Evolutionary conservation across 2,888 invertebrate genomes (phyloP), one percentile per base, ranked within the genome.

Genomic region (Drosophila anceps): DNA sequence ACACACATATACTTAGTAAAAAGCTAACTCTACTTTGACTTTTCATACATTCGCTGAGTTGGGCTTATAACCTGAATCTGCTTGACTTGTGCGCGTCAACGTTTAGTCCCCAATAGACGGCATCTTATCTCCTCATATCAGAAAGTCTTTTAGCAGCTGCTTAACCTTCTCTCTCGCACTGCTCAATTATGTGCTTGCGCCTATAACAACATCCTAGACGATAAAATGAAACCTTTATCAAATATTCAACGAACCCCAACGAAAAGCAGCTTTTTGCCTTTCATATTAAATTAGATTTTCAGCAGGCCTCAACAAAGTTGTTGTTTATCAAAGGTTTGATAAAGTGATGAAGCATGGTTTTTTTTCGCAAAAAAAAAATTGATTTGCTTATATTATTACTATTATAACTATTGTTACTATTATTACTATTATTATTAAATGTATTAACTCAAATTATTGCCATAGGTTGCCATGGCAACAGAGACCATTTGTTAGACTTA

Each of bases 171-270:
- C 20, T 0, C 10, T 9, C 15, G 15, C 6, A 9, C 31, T 13
- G 2, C 31, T 29, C n/a, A 5, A 2, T 3, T 31, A 13, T 50
- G 13, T 18, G 50, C 18, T 31, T 1, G 35, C n/a, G 24, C 27
- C 37, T 18, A 9, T 13, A 18, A 18, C 2, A 18, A 18, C 2
- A 39, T 31, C 10, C 12, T 41, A 13, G 41, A 6, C 8, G 41
- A 2, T 31, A 20, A 41, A 43, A 20, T 9, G 18, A 44, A 57
- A 57, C 57, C 57, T 31, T 57, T 57, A 44, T 57, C 57, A 57
- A 29, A 31, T 20, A 44, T 44, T 57, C 57, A 57, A 44, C 57
- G 31, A 43, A 57, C 57, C 57, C 41, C 29, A 43, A 57, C 57
- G 57, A 7, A 31, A 43, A 43, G 57, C 57, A 20, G 27, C 31